phyloP scores from a whole-genome alignment of 2,797 vertebrate species.

The Dallia pectoralis region DNA sequence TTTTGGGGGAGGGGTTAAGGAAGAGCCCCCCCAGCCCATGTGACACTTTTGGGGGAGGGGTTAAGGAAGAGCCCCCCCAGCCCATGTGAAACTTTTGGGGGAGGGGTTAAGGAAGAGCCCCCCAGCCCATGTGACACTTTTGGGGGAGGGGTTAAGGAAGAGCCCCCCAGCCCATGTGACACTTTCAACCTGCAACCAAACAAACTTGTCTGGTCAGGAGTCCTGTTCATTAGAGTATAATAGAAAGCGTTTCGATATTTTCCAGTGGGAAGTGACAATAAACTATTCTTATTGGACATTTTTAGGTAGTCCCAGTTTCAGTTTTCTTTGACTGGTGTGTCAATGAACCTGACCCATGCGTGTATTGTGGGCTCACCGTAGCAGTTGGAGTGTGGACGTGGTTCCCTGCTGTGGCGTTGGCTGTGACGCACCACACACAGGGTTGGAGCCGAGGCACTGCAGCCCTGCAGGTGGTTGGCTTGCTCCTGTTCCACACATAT shows the following conservation, averaged over 20 bases:
- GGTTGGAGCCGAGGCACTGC: slow-evolving; percentile 38
- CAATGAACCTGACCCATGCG: neutral
- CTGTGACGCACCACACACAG: slow-evolving; percentile 55
- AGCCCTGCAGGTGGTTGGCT: slow-evolving; percentile 43
- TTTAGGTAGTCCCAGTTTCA: neutral
- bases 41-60: neutral
- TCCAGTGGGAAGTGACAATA: neutral
- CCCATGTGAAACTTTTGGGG: neutral
- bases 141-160: neutral
- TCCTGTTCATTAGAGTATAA: neutral
- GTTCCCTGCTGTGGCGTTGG: slow-evolving; percentile 16
- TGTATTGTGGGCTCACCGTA: slow-evolving; percentile 35
- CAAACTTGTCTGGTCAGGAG: neutral
- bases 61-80: neutral
- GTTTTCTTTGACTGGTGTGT: neutral
- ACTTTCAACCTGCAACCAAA: neutral
- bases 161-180: neutral
- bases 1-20: neutral
- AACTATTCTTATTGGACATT: neutral
- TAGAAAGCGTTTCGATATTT: neutral
- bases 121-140: neutral
- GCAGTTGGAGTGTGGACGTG: slow-evolving; percentile 49
- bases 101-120: neutral
- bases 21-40: neutral
- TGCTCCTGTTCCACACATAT: slow-evolving; percentile 25